Base-by-base conservation (phyloP, 2,888 invertebrate genomes). In the Eupsilia transversa region DNA sequence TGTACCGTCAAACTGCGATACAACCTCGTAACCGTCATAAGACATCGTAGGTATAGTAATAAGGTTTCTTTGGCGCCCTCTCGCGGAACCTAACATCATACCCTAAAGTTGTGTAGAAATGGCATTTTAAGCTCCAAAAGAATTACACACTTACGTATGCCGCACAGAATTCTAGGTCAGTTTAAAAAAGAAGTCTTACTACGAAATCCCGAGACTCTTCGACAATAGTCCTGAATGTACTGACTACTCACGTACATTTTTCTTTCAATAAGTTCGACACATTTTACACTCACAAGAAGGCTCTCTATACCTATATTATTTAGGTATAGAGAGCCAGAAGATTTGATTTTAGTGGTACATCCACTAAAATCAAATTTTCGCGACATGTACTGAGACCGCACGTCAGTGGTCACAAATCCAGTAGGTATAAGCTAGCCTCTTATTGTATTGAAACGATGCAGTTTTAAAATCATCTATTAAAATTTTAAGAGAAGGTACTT, bases 221-320 rank as follows among this genome's bases (percentile, higher is more conserved):
- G 10, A 38, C 66, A 3, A 43, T 76, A 60, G 23, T 63, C 52
- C 30, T 33, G 30, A 72, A 49, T 12, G 14, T 43, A 63, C 56
- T 43, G 52, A 38, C n/a, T n/a, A n/a, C n/a, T 57, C 17, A 79
- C 49, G 56, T 61, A 49, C 41, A 52, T 35, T 30, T 46, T 30
- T 57, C 41, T 57, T 67, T 41, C 30, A 67, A 43, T 7, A 73
- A 66, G 56, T 54, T 33, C 54, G 17, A 80, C 61, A 52, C 49
- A 67, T 80, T 80, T 73, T 57, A 59, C 56, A 64, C 6, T 1
- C 2, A 57, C 27, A 33, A 61, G 38, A 72, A 59, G 38, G 17
- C 27, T 74, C 66, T 46, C 57, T 30, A n/a, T 52, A n/a, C n/a
- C n/a, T n/a, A 43, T 14, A 72, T 59, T 52, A 38, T 60, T 64